Conservation (phyloP, 92 coral and sea anemone genomes). For the Micromussa lordhowensis region DNA sequence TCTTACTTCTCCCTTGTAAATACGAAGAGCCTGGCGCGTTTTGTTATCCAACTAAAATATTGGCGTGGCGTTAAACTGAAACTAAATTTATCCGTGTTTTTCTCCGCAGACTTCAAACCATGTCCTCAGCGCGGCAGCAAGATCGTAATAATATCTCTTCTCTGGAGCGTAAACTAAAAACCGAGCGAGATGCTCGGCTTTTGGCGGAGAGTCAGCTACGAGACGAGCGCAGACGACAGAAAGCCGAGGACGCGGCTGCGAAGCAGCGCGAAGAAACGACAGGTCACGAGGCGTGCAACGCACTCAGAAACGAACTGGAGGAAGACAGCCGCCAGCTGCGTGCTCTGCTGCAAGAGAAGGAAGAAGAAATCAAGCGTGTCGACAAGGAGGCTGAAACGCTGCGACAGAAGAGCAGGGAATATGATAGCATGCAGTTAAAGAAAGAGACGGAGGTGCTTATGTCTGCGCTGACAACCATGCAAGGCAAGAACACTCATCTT, state of each 20-base stretch:
- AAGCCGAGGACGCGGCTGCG: slow-evolving; percentile 86
- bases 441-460: slow-evolving; percentile 96
- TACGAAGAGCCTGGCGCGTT: neutral
- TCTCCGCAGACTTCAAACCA: slow-evolving; percentile 71
- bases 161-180: slow-evolving; percentile 94
- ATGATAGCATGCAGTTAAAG: slow-evolving; percentile 88
- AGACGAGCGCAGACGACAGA: slow-evolving; percentile 95
- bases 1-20: neutral
- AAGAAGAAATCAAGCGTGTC: slow-evolving; percentile 79
- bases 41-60: too few species aligned
- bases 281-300: slow-evolving; percentile 88
- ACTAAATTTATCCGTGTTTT: neutral
- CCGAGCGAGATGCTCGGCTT: slow-evolving; percentile 95
- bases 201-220: slow-evolving; percentile 94
- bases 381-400: slow-evolving; percentile 83
- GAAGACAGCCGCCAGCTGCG: slow-evolving; percentile 88
- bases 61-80: too few species aligned
- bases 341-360: slow-evolving; percentile 80
- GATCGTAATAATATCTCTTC: slow-evolving; percentile 91
- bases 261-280: slow-evolving; percentile 92
- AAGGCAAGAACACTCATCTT: slow-evolving; percentile 96
- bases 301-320: slow-evolving; percentile 94
- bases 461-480: slow-evolving; percentile 96
- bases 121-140: slow-evolving; percentile 89
- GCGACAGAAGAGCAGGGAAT: slow-evolving; percentile 86